Percentiles rank a stretch among this genome's conserved stretches.
Conservation (phyloP, 2,113 vertebrate species). For the Malurus cyaneus region DNA sequence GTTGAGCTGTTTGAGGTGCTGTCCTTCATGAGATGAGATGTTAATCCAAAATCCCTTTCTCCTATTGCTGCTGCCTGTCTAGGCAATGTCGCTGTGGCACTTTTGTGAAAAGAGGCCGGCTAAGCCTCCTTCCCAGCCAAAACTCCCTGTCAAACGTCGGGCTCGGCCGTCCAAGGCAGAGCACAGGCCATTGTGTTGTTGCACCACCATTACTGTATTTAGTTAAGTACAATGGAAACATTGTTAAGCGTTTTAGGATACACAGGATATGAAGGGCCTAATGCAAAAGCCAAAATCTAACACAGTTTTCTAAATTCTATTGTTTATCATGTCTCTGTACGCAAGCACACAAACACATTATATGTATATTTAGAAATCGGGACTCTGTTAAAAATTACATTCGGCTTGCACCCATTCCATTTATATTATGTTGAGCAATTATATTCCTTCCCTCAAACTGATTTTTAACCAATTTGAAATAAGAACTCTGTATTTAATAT, state of each 20-base stretch:
- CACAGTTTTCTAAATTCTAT: constrained; percentile 37
- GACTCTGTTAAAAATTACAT: constrained; percentile 51
- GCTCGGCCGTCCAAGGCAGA: not conserved
- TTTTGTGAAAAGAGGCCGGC: not conserved
- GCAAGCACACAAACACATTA: constrained; percentile 25
- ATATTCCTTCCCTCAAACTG: constrained; percentile 19
- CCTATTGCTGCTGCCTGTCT: constrained; percentile 24
- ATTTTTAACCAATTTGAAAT: constrained; percentile 54
- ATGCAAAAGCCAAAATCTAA: constrained; percentile 42
- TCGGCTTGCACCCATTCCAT: constrained; percentile 41
- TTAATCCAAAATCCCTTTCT: constrained; percentile 62
- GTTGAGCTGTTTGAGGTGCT: constrained; percentile 18
- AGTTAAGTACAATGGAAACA: constrained; percentile 55
- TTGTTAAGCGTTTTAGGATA: constrained; percentile 16
- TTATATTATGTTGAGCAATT: constrained; percentile 40
- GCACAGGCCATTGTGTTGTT: constrained; percentile 33
- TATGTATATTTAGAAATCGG: constrained; percentile 63
- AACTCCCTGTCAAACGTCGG: not conserved
- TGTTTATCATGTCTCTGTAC: constrained; percentile 48
- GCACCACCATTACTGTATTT: constrained; percentile 49
- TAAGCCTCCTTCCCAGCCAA: constrained; percentile 2
- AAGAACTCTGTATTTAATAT: constrained; percentile 56
- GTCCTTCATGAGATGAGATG: constrained; percentile 44
- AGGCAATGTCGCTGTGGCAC: not conserved
- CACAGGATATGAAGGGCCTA: constrained; percentile 17